These are phyloP conservation scores for Nycticorax nycticorax DNA, from an alignment of 2,113 vertebrate species.

Conservation along the genomic window DNA sequence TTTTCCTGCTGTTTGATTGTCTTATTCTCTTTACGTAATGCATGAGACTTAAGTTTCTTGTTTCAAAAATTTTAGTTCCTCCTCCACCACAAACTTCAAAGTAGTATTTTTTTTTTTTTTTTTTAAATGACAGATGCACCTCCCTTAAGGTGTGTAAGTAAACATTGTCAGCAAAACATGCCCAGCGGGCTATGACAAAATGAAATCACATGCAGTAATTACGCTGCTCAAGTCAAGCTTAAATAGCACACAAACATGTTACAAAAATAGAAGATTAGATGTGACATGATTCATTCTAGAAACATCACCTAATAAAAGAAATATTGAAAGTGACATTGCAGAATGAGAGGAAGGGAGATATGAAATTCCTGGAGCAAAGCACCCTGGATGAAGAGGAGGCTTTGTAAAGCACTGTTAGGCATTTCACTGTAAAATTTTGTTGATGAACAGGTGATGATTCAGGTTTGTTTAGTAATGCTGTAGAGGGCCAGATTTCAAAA, in stretches of 20 bases:
- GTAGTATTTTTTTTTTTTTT: background rate
- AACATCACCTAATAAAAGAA: background rate
- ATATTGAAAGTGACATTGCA: background rate
- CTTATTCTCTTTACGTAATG: background rate
- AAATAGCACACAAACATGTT: background rate
- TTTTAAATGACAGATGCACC: background rate
- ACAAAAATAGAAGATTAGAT: background rate
- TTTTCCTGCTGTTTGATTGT: background rate
- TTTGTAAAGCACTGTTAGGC: background rate
- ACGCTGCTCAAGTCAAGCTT: background rate
- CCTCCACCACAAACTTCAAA: background rate
- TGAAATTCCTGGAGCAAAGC: background rate
- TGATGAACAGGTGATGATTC: background rate
- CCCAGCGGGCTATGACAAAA: background rate
- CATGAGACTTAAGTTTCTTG: background rate
- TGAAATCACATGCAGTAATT: background rate
- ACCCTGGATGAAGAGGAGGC: background rate
- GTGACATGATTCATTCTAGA: background rate
- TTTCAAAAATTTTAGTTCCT: background rate
- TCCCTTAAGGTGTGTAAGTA: background rate
- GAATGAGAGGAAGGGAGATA: background rate
- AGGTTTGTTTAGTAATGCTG: background rate
- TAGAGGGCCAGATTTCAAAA: background rate
- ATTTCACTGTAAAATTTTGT: background rate
- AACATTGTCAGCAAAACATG: background rate